Evolutionary conservation across 2,888 invertebrate species (phyloP), one percentile per base, ranked within the genome.

Genomic region (Apodemia hepburni): DNA sequence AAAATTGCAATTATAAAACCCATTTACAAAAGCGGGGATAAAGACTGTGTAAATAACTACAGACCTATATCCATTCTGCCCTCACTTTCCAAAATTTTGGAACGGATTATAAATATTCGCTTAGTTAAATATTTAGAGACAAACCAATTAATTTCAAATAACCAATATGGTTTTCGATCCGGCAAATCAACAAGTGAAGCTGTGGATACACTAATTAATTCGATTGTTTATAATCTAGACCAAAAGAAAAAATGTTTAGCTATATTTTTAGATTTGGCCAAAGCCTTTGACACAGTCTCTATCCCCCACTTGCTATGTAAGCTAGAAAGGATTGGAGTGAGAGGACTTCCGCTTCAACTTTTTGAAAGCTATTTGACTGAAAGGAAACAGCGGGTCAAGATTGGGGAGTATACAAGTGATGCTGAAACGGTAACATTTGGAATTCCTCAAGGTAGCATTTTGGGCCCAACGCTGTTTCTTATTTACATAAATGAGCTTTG

Each of bases 301-400:
- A 17, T 58, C 51, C 61, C 54, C 33, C 61, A 76, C 79, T 83
- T 73, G 71, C 70, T 71, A 69, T 68, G 69, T 68, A 68, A 66
- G 63, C 64, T 66, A 64, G 62, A 68, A 65, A 69, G 70, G 69
- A 72, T 66, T 68, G 60, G 57, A 57, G 18, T 57, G 4, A 57
- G 29, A 57, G 29, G 27, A 12, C n/a, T 22, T 2, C 57, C 57
- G 27, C 57, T 57, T 22, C 57, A 57, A 4, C 57, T 57, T 9
- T 57, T 57, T 9, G 12, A 57, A 12, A 11, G 18, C 27, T 57
- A 57, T 57, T 15, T 57, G 18, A 57, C 18, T 57, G 57, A 57
- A 22, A 17, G 57, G 2, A 22, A 18, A 12, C 22, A 57, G 57
- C 18, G 17, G 0, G 57, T 57, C 7, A 57, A 22, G 57, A 57